phyloP scores from a whole-genome alignment of 2,888 invertebrate genomes.

The Oegoconia quadripuncta region DNA sequence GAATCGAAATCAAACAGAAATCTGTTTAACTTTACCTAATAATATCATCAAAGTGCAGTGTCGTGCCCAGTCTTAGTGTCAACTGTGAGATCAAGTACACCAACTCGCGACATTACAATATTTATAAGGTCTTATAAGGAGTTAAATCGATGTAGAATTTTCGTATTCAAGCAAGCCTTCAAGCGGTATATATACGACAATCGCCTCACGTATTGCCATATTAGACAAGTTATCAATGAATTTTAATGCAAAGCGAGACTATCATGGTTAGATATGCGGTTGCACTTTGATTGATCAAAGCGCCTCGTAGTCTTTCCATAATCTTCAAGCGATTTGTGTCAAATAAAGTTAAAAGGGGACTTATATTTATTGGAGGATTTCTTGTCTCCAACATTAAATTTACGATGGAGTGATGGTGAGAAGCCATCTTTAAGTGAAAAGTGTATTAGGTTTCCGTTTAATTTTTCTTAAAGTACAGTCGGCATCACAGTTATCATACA shows the following conservation, averaged over 20 bases:
- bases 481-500: too few relatives aligned
- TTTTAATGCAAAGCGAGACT: slow-evolving; percentile 44
- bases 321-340: slow-evolving; percentile 22
- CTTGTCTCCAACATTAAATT: background rate
- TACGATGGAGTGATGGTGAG: background rate
- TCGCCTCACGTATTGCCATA: slow-evolving; percentile 46
- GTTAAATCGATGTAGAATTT: slow-evolving; percentile 43
- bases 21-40: slow-evolving; percentile 17
- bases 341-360: slow-evolving; percentile 10
- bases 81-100: slow-evolving; percentile 16
- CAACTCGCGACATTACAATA: slow-evolving; percentile 30
- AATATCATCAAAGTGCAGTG: slow-evolving; percentile 29
- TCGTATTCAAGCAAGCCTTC: slow-evolving; percentile 32
- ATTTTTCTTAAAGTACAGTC: too few relatives aligned
- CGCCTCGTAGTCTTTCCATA: slow-evolving; percentile 14
- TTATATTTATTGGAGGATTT: slow-evolving; percentile 7
- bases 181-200: slow-evolving; percentile 30
- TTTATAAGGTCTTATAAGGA: slow-evolving; percentile 40
- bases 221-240: slow-evolving; percentile 59
- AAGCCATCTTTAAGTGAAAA: background rate
- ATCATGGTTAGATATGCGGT: slow-evolving; percentile 17
- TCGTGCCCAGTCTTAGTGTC: slow-evolving; percentile 17
- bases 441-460: too few relatives aligned
- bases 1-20: slow-evolving; percentile 8
- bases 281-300: slow-evolving; percentile 27